Base-by-base conservation (phyloP, 2,797 vertebrate genomes). In the Jordanella pulchra region DNA sequence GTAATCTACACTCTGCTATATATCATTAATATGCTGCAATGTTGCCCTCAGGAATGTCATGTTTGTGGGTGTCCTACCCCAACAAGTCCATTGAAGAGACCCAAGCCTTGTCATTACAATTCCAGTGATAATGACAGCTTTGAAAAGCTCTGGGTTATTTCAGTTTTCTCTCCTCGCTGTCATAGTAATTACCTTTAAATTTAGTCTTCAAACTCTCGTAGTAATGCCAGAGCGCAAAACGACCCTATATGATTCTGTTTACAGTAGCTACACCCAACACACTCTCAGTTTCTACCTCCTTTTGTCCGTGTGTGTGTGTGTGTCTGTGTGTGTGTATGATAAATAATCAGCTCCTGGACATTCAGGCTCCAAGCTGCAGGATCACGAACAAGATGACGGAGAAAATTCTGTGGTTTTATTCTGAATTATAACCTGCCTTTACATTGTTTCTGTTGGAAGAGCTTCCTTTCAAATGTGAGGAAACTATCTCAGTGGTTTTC, bases 181-280 rank as follows among this genome's bases (percentile, higher is more conserved):
- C 94, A 93, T 94, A 95, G 94, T 91, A 95, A 94, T 95, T 95
- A 95, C 92, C 93, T 94, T 95, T 95, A 95, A 95, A 95, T 95
- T 95, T 95, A 95, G 95, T 95, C 90, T 86, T 89, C 86, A 93
- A 93, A 90, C 91, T 91, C 81, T 87, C 85, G 84, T 88, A 85
- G 80, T 87, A 86, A 91, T 92, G 89, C 91, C 90, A 89, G 82
- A 83, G 87, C 76, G 81, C 74, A 77, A 80, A 87, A 75, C 64
- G 78, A 85, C 81, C 87, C 86, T 91, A 93, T 92, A 92, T 81
- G 86, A 89, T 92, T 87, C 86, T 78, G 85, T 90, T 91, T 93
- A 93, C 92, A 91, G 91, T 91, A 93, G 87, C 91, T 92, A 91
- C 92, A 93, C 92, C 91, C 90, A 86, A 87, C 82, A 91, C 90